phyloP scores from a whole-genome alignment of 2,113 vertebrate genomes.

The Xiphias gladius region DNA sequence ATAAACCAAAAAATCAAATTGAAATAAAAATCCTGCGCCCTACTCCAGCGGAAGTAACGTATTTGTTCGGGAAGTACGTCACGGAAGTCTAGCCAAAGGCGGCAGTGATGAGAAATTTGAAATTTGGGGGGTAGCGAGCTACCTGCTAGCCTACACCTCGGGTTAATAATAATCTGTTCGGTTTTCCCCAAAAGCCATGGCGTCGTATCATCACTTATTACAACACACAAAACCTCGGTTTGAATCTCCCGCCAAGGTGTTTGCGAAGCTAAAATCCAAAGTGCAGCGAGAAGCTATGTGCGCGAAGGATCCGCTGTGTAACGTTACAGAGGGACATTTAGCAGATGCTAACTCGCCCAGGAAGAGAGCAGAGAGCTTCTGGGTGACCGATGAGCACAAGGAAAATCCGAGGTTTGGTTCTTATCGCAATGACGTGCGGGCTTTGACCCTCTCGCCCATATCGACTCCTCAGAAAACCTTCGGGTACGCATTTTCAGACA shows the following conservation, averaged over 20 bases:
- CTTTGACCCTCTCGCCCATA: conserved; percentile 78
- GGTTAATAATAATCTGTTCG: neutral
- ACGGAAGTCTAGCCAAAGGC: conserved; percentile 37
- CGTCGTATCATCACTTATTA: conserved; percentile 26
- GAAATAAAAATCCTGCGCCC: neutral
- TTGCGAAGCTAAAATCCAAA: conserved; percentile 82
- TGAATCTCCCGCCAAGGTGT: conserved; percentile 83
- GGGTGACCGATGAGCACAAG: neutral
- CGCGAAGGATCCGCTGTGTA: neutral
- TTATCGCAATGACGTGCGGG: conserved; percentile 49
- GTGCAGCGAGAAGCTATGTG: conserved; percentile 52
- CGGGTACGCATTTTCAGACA: neutral
- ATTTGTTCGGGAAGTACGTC: conserved; percentile 20
- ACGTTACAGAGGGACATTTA: neutral
- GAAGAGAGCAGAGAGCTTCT: conserved; percentile 4
- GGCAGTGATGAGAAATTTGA: conserved; percentile 39
- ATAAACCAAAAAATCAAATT: neutral
- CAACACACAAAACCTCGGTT: neutral
- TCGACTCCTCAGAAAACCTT: conserved; percentile 56
- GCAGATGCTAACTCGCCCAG: neutral
- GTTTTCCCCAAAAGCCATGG: conserved; percentile 14
- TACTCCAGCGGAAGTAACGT: conserved; percentile 40
- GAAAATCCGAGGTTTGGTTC: neutral
- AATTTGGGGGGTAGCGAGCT: conserved; percentile 23
- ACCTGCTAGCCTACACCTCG: neutral